Evolutionary conservation across 2,888 invertebrate species (phyloP).

Genomic region (Melanotus villosus): DNA sequence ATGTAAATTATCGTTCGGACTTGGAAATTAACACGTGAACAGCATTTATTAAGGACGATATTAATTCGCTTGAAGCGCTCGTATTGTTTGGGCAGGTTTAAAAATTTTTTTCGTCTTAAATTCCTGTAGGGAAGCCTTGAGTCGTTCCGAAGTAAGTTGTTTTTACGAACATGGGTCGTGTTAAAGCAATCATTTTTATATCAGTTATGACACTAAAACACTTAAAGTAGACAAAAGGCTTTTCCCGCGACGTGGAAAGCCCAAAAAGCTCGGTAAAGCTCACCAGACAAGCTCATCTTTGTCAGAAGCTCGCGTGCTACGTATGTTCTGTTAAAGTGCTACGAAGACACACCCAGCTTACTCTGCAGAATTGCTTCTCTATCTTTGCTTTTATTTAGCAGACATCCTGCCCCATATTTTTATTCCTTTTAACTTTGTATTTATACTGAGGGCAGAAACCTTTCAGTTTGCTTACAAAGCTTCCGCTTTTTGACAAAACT

Average conservation of each 20-base stretch:
- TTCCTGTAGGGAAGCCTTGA: too few species aligned
- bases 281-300: conserved; percentile 55
- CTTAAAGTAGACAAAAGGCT: conserved; percentile 50
- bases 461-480: conserved; percentile 43
- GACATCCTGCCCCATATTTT: conserved; percentile 54
- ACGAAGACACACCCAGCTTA: conserved; percentile 62
- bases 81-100: too few species aligned
- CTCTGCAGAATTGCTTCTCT: conserved; percentile 61
- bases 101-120: too few species aligned
- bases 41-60: background rate
- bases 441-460: conserved; percentile 53
- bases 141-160: too few species aligned
- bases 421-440: conserved; percentile 51
- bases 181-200: conserved; percentile 39
- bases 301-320: conserved; percentile 56
- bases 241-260: conserved; percentile 51
- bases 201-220: conserved; percentile 49
- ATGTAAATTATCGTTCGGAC: background rate
- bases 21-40: background rate
- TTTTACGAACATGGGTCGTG: too few species aligned
- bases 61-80: too few species aligned
- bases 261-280: conserved; percentile 53
- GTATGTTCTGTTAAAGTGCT: conserved; percentile 59
- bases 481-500: conserved; percentile 27
- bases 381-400: conserved; percentile 55